phyloP scores from a whole-genome alignment of 2,888 invertebrate species.

The Ormyrus thymus region DNA sequence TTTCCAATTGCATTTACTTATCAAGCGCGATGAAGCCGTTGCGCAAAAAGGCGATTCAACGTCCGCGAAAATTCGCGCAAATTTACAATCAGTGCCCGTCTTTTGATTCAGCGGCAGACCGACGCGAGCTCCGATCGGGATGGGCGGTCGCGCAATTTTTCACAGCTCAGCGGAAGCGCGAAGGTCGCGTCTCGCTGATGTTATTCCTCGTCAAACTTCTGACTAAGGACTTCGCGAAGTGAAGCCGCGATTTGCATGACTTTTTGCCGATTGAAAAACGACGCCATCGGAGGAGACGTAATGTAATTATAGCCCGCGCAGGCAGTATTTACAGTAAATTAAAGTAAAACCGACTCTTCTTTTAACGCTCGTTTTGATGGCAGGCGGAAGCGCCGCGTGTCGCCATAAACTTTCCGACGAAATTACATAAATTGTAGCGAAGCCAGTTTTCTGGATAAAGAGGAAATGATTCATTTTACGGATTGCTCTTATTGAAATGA shows the following conservation, averaged over 20 bases:
- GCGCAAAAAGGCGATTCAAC: slow-evolving; percentile 22
- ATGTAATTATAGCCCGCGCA: not conserved
- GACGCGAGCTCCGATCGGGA: slow-evolving; percentile 15
- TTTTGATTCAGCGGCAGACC: not conserved
- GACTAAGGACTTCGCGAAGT: not conserved
- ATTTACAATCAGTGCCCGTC: slow-evolving; percentile 29
- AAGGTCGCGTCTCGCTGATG: slow-evolving; percentile 20
- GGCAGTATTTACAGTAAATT: not conserved
- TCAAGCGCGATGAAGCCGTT: slow-evolving; percentile 18
- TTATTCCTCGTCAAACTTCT: not conserved
- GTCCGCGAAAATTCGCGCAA: slow-evolving; percentile 34
- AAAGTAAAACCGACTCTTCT: not conserved
- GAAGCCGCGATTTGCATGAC: not conserved
- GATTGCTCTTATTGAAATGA: too few relatives aligned
- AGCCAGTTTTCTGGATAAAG: not conserved
- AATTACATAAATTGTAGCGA: not conserved
- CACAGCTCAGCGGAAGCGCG: slow-evolving; percentile 35
- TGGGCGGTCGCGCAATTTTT: slow-evolving; percentile 28
- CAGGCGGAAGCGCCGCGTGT: too few relatives aligned
- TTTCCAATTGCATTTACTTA: slow-evolving; percentile 9
- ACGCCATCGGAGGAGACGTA: not conserved
- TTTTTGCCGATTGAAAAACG: slow-evolving; percentile 1
- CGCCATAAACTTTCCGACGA: not conserved
- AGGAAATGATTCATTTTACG: too few relatives aligned
- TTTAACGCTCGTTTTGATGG: not conserved